Percentiles rank a stretch among this genome's conserved stretches.
phyloP scores from a whole-genome alignment of 2,797 vertebrate species.

The Syndactyla subalaris region DNA sequence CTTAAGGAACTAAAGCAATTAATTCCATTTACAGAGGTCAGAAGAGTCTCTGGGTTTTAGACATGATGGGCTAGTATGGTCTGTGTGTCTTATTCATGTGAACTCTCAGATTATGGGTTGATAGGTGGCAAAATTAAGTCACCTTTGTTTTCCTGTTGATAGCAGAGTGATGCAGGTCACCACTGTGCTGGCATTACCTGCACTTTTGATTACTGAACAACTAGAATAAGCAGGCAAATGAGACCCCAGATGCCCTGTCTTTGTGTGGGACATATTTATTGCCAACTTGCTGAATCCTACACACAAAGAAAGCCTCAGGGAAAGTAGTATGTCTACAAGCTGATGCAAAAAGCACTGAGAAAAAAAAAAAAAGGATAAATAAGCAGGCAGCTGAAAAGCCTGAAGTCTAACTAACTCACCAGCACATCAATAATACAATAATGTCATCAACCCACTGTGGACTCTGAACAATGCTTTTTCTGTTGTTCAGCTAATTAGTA shows the following conservation, averaged over 20 bases:
- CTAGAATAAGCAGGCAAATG: neutral
- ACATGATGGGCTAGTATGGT: neutral
- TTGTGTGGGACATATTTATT: conserved; percentile 60
- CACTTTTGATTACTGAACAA: conserved; percentile 44
- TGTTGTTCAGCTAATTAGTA: conserved; percentile 69
- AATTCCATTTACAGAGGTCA: conserved; percentile 68
- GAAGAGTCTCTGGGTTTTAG: conserved; percentile 21
- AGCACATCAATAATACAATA: conserved; percentile 68
- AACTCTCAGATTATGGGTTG: conserved; percentile 30
- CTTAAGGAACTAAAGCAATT: conserved; percentile 45
- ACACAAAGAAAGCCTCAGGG: conserved; percentile 36
- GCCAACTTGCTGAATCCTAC: conserved; percentile 44
- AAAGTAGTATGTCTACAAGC: conserved; percentile 1
- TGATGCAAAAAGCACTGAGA: neutral
- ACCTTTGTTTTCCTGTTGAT: conserved; percentile 26
- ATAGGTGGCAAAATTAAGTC: neutral
- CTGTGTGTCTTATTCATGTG: neutral
- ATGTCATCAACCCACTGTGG: conserved; percentile 30
- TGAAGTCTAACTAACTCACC: conserved; percentile 37
- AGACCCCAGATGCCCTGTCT: conserved; percentile 29
- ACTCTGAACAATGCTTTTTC: conserved; percentile 38
- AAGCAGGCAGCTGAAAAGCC: conserved; percentile 38
- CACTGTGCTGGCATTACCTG: neutral
- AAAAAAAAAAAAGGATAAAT: conserved; percentile 1
- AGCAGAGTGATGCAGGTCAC: neutral